Conservation (phyloP, 2,113 vertebrate species). For the Pelusios castaneus region DNA sequence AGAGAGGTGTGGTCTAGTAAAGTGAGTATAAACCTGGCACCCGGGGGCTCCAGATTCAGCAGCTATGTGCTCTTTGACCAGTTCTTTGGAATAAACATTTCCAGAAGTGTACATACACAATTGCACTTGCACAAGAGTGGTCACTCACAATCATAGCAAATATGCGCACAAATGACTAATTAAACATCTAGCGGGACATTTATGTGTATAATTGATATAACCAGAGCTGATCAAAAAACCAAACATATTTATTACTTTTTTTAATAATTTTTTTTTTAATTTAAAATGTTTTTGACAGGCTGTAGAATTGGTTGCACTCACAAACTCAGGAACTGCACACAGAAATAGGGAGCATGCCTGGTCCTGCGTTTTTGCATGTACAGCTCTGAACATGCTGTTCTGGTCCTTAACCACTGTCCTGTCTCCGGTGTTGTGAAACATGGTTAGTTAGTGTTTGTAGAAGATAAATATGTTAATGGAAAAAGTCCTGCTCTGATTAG, state of each 20-base stretch:
- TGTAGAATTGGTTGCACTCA: neutral
- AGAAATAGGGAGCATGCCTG: neutral
- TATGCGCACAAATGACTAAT: neutral
- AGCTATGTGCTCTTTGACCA: neutral
- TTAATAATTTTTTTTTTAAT: neutral
- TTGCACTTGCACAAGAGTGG: neutral
- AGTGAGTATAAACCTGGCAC: slow-evolving; percentile 41
- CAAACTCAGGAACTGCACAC: neutral
- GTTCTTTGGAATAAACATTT: neutral
- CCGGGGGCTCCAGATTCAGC: neutral
- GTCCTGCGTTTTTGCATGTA: neutral
- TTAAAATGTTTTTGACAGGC: neutral
- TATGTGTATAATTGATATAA: neutral
- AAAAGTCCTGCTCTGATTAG: slow-evolving; percentile 17
- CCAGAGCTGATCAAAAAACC: neutral
- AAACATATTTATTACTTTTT: neutral
- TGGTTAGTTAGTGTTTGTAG: neutral
- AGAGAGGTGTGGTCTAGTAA: neutral
- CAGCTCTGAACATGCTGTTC: neutral
- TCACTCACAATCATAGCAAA: neutral
- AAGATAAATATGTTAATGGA: neutral
- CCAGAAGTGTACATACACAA: neutral
- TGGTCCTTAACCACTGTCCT: neutral
- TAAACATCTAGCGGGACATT: neutral
- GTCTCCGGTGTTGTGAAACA: neutral